Evolutionary conservation across 2,888 invertebrate species (phyloP).

Genomic region (Antheraea assamensis): DNA sequence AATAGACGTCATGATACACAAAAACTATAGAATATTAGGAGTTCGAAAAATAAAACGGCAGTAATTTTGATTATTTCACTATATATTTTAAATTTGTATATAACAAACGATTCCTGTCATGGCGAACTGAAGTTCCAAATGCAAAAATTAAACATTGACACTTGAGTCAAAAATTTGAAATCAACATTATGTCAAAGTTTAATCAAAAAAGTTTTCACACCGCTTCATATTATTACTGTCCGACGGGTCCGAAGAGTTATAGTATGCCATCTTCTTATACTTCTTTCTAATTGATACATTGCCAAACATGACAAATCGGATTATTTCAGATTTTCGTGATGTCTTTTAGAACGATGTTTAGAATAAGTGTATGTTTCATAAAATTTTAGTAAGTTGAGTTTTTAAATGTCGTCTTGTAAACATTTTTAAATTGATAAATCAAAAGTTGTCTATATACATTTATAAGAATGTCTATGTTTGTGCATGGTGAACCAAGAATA

Average conservation of each 20-base stretch:
- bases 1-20: constrained; percentile 56
- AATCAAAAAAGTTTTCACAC: not conserved
- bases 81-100: constrained; percentile 7
- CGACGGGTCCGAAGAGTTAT: too few relatives aligned
- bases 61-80: constrained; percentile 55
- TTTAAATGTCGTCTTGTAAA: not conserved
- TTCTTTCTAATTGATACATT: constrained; percentile 1
- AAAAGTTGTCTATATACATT: constrained; percentile 26
- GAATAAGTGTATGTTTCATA: not conserved
- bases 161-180: not conserved
- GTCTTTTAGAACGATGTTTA: constrained; percentile 8
- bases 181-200: not conserved
- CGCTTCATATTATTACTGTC: not conserved
- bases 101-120: constrained; percentile 15
- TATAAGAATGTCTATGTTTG: constrained; percentile 42
- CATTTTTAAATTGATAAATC: constrained; percentile 24
- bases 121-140: constrained; percentile 47
- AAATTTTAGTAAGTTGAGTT: constrained; percentile 22
- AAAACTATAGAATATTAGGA: constrained; percentile 32
- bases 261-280: too few relatives aligned
- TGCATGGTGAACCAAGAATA: constrained; percentile 38
- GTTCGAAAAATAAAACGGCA: constrained; percentile 46
- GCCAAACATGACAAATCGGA: not conserved
- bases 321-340: not conserved
- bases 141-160: constrained; percentile 36